phyloP scores from a whole-genome alignment of 2,797 vertebrate genomes.

The Melanotaenia maccullochi region DNA sequence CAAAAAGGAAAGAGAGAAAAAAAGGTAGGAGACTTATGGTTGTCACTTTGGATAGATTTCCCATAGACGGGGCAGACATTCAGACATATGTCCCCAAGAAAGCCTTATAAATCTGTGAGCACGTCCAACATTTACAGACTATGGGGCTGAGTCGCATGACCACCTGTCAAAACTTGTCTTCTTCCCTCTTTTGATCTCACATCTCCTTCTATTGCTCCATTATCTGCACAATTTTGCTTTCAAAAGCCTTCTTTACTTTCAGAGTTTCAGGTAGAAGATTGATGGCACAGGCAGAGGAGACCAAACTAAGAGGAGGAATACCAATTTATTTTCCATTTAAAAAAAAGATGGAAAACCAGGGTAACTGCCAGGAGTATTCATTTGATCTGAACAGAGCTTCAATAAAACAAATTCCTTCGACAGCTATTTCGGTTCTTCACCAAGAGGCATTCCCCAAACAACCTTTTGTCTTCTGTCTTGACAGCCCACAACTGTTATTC shows the following conservation, averaged over 20 bases:
- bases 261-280: conserved; percentile 44
- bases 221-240: conserved; percentile 15
- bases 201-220: conserved; percentile 17
- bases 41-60: conserved; percentile 52
- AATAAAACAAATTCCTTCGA: conserved; percentile 79
- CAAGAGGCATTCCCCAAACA: conserved; percentile 66
- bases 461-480: conserved; percentile 73
- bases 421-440: conserved; percentile 75
- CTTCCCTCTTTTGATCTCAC: conserved; percentile 54
- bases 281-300: conserved; percentile 57
- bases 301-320: conserved; percentile 31
- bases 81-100: conserved; percentile 55
- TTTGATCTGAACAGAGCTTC: conserved; percentile 75
- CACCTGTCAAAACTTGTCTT: conserved; percentile 76
- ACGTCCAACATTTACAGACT: conserved; percentile 62
- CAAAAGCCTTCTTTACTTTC: conserved; percentile 30
- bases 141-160: conserved; percentile 43
- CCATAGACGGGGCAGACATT: conserved; percentile 50
- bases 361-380: conserved; percentile 64
- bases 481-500: conserved; percentile 75
- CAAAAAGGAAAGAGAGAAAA: conserved; percentile 36
- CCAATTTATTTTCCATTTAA: conserved; percentile 70
- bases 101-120: conserved; percentile 68
- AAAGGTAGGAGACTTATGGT: conserved; percentile 50
- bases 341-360: conserved; percentile 65